Evolutionary conservation across 2,888 invertebrate species (phyloP).

Genomic region (Rhabditoides inermis): DNA sequence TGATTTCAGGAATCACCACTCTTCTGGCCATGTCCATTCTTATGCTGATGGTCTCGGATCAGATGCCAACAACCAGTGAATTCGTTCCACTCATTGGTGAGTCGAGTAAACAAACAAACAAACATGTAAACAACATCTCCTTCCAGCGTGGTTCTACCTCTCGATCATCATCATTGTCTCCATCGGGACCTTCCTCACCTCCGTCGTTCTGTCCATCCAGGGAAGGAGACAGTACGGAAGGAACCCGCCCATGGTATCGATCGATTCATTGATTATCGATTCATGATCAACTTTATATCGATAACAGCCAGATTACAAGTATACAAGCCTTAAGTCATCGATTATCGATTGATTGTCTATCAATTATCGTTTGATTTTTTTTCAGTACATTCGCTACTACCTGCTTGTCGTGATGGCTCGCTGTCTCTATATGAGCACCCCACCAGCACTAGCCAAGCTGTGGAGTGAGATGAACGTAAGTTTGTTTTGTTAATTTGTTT

Average conservation of each 20-base stretch:
- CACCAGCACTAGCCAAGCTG: constrained; percentile 33
- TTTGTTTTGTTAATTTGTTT: not conserved
- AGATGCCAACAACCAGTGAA: constrained; percentile 54
- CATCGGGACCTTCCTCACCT: constrained; percentile 48
- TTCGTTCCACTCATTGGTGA: constrained; percentile 46
- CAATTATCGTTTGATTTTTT: no score
- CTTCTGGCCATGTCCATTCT: constrained; percentile 56
- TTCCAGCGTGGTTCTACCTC: constrained; percentile 47
- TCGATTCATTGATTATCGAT: no score
- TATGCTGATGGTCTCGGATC: constrained; percentile 56
- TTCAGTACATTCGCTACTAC: constrained; percentile 29
- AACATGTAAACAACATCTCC: not conserved
- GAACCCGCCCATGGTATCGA: no score
- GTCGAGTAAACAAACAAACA: not conserved
- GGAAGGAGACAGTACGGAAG: no score
- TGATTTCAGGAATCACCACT: constrained; percentile 29
- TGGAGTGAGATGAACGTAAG: constrained; percentile 43
- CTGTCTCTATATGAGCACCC: constrained; percentile 34
- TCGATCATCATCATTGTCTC: constrained; percentile 47
- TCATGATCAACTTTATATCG: constrained; percentile 5
- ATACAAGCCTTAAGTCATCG: no score
- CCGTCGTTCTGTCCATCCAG: constrained; percentile 46
- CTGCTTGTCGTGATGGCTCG: constrained; percentile 35
- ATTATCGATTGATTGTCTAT: no score
- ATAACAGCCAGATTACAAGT: constrained; percentile 43